Percentiles rank a stretch among this genome's conserved stretches.
phyloP scores from a whole-genome alignment of 2,113 vertebrate species.

The Pao palembangensis region DNA sequence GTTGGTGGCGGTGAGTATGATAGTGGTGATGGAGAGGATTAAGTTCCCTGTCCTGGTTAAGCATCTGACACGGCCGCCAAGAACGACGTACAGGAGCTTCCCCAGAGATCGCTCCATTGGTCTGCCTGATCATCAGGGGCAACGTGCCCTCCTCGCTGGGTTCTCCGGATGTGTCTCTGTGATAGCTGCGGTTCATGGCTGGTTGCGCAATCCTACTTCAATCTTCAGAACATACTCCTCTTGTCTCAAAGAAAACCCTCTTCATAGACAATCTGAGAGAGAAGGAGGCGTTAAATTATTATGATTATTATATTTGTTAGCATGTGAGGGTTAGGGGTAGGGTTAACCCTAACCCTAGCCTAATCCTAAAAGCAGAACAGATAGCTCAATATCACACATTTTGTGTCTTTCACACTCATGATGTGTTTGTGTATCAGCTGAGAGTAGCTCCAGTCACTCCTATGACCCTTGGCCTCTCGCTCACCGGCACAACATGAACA shows the following conservation, averaged over 20 bases:
- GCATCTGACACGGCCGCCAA: conserved; percentile 76
- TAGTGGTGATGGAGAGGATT: conserved; percentile 57
- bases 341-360: too few relatives aligned
- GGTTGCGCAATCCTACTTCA: conserved; percentile 4
- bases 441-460: not conserved
- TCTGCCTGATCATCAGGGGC: conserved; percentile 41
- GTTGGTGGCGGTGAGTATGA: conserved; percentile 40
- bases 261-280: conserved; percentile 31
- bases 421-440: not conserved
- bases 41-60: conserved; percentile 64
- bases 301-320: not conserved
- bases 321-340: too few relatives aligned
- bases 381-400: too few relatives aligned
- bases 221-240: conserved; percentile 49
- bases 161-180: conserved; percentile 45
- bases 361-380: too few relatives aligned
- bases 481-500: too few relatives aligned
- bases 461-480: too few relatives aligned
- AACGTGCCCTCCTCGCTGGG: conserved; percentile 37
- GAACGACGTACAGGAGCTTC: conserved; percentile 63
- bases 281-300: not conserved
- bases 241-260: conserved; percentile 18
- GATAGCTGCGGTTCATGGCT: conserved; percentile 69
- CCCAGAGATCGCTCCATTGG: conserved; percentile 40
- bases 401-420: too few relatives aligned